Base-by-base conservation (phyloP, 92 coral and sea anemone species). In the Palythoa heliodiscus region DNA sequence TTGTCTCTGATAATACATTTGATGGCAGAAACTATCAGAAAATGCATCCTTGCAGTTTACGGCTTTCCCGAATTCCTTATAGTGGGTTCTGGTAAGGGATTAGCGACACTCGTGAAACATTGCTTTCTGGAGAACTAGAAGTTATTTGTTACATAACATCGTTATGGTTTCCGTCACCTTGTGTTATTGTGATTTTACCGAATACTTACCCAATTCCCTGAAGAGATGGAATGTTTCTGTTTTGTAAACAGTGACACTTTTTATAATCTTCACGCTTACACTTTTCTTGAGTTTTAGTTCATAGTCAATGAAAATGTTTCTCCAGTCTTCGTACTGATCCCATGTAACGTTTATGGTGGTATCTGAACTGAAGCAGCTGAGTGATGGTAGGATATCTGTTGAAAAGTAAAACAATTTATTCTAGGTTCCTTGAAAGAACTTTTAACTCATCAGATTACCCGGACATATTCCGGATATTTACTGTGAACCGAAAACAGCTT, bases 281-380 rank as follows among this genome's bases (percentile, higher is more conserved):
- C 74, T 37, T 80, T 23, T 80, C 74, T 80, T 80, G 58, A 80
- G 84, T 14, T 74, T 64, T 5, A 80, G 84, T 12, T 80, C 61
- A 52, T 80, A 80, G 73, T 80, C 38, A 1, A 64, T 52, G 43
- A 80, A 23, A 7, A 80, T 10, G 43, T 64, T 47, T n/a, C 61
- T 16, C n/a, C 73, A 23, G 17, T 66, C 84, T 10, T 67, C 74
- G 22, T n/a, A 38, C 11, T 19, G 57, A 37, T 16, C 29, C 84
- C 84, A 80, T 2, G 84, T 80, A 15, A 80, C 74, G 25, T 80
- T 80, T 24, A 80, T 1, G 29, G 73, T 66, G n/a, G 84, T 66
- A 43, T 23, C 84, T 19, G 74, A 20, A 16, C 74, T 66, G 55
- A 48, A 43, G 22, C 84, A 80, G 19, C 15, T 52, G 23, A 58